Conservation (phyloP, 2,797 vertebrate genomes). For the Sebastolobus altivelis region DNA sequence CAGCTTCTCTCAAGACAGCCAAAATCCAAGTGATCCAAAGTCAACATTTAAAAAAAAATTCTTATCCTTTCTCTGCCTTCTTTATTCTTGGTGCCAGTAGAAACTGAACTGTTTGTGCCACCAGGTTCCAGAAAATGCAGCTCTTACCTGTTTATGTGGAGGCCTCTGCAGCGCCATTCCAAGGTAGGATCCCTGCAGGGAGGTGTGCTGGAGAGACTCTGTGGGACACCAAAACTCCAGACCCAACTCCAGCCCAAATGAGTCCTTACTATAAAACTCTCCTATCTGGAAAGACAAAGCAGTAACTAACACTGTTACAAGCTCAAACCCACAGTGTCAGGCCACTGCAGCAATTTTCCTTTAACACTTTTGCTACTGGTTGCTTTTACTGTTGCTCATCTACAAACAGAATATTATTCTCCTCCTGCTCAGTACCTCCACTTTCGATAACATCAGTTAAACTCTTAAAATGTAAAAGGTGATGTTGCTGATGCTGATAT, state of each 20-base stretch:
- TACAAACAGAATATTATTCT: background rate
- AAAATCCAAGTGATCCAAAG: background rate
- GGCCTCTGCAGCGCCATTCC: constrained; percentile 95
- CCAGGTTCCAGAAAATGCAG: background rate
- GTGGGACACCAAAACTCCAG: constrained; percentile 98
- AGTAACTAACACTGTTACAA: background rate
- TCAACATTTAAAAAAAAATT: background rate
- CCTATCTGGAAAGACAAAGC: constrained; percentile 86
- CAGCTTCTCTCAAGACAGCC: background rate
- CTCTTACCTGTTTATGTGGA: constrained; percentile 94
- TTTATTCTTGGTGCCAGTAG: background rate
- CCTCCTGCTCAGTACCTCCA: background rate
- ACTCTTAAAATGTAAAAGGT: background rate
- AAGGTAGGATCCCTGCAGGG: constrained; percentile 93
- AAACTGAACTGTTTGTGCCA: background rate
- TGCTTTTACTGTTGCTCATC: background rate
- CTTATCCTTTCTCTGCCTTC: background rate
- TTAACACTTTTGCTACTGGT: background rate
- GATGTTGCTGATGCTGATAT: background rate
- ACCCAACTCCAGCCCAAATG: constrained; percentile 93
- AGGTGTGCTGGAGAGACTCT: constrained; percentile 94
- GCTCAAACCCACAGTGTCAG: background rate
- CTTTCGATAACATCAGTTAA: background rate
- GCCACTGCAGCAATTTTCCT: background rate
- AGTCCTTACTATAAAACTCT: constrained; percentile 93